A percentile compares a stretch with the other conserved stretches of the same genome.
Evolutionary conservation across 2,113 vertebrate genomes (phyloP).

Genomic region (Coptodon rendalli): DNA sequence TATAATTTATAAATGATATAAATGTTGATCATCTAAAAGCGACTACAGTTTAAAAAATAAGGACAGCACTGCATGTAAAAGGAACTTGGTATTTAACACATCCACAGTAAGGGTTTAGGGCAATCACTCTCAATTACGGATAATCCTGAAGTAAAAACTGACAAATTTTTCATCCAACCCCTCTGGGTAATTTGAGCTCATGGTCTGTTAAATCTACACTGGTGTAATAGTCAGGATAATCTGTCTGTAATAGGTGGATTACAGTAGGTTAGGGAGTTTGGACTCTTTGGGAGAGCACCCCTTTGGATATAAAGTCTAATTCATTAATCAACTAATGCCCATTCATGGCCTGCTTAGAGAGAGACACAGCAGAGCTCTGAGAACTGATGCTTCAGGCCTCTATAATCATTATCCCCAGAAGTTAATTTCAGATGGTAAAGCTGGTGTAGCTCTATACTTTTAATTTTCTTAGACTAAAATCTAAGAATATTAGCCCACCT

Average conservation of each 20-base stretch:
- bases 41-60: background rate
- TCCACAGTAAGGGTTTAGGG: background rate
- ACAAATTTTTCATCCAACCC: background rate
- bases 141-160: constrained; percentile 34
- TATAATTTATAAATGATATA: background rate
- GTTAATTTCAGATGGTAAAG: background rate
- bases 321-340: constrained; percentile 42
- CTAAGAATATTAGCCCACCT: background rate
- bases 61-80: background rate
- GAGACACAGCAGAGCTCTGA: background rate
- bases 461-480: background rate
- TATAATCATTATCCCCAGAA: background rate
- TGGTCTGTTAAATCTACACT: background rate
- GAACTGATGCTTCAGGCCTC: background rate
- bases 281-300: background rate
- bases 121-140: constrained; percentile 30
- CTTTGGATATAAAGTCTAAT: constrained; percentile 21
- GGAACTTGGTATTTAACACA: background rate
- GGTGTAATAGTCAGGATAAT: constrained; percentile 49
- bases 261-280: constrained; percentile 25
- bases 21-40: background rate
- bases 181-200: constrained; percentile 15
- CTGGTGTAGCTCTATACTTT: background rate
- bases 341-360: background rate
- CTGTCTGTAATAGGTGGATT: constrained; percentile 51